These are phyloP conservation scores for Sterna hirundo DNA, from an alignment of 2,113 vertebrate genomes.

Conservation along the genomic window DNA sequence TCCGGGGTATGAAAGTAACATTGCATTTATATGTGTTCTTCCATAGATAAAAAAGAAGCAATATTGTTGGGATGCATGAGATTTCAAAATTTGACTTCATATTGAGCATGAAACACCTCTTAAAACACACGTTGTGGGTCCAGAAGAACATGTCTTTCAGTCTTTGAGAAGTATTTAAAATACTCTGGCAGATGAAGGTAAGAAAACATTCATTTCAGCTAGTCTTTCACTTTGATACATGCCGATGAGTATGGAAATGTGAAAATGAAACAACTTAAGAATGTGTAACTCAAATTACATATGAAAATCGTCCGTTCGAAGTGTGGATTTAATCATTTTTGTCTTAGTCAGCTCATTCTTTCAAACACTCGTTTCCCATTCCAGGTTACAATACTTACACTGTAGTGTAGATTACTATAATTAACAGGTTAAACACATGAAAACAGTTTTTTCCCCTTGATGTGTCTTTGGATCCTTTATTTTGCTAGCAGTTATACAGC, in stretches of 20 bases:
- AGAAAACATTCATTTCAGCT: conserved; percentile 41
- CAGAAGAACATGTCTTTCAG: background rate
- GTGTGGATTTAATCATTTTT: conserved; percentile 63
- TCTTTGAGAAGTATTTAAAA: conserved; percentile 17
- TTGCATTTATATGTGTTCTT: background rate
- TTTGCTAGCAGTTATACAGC: conserved; percentile 26
- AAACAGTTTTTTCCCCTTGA: conserved; percentile 62
- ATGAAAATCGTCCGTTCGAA: conserved; percentile 25
- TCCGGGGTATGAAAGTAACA: conserved; percentile 15
- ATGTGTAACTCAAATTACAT: conserved; percentile 50
- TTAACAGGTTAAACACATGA: conserved; percentile 66
- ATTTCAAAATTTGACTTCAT: conserved; percentile 54
- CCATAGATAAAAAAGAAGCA: conserved; percentile 22
- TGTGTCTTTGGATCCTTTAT: conserved; percentile 49
- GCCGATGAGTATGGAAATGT: conserved; percentile 31
- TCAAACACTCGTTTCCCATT: conserved; percentile 57
- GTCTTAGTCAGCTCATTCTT: conserved; percentile 59
- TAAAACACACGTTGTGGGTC: background rate
- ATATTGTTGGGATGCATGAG: background rate
- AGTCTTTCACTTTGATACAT: conserved; percentile 17
- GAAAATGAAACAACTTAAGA: conserved; percentile 64
- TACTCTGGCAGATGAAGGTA: conserved; percentile 27
- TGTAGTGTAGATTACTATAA: conserved; percentile 60
- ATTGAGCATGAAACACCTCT: background rate
- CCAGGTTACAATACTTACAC: conserved; percentile 56